Conservation (phyloP, 2,797 vertebrate species). For the Tamandua tetradactyla region DNA sequence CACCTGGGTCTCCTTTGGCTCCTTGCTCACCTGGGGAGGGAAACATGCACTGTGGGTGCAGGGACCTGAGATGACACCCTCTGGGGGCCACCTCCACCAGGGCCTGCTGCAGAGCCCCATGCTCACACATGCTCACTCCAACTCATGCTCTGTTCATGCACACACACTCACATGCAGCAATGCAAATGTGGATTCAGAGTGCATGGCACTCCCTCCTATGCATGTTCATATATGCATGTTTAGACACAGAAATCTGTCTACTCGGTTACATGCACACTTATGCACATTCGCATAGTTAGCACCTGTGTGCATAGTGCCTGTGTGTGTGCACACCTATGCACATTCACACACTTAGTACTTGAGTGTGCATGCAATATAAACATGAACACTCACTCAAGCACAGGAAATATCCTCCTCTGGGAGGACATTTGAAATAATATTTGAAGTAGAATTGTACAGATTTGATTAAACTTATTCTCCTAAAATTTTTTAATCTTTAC, state of each 20-base stretch:
- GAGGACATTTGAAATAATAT: not conserved
- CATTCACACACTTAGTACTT: no score
- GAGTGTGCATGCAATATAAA: no score
- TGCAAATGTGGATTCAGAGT: no score
- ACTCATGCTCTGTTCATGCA: no score
- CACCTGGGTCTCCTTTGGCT: conserved; percentile 92
- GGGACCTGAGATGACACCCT: rapidly evolving
- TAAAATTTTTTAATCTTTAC: not conserved
- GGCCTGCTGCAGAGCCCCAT: no score
- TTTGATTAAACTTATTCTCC: not conserved
- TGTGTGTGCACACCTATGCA: rapidly evolving
- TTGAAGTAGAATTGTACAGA: not conserved
- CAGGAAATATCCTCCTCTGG: no score
- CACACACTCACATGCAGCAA: not conserved
- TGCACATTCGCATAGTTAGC: not conserved
- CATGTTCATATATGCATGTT: no score
- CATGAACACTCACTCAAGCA: no score
- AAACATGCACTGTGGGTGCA: rapidly evolving
- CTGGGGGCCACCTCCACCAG: no score
- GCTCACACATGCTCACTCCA: no score
- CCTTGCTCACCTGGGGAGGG: conserved; percentile 92
- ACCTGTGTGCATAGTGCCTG: not conserved
- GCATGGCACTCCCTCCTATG: not conserved
- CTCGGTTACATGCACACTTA: rapidly evolving
- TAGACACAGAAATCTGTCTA: not conserved